Evolutionary conservation across 2,113 vertebrate genomes (phyloP).

Genomic region (Alligator mississippiensis): DNA sequence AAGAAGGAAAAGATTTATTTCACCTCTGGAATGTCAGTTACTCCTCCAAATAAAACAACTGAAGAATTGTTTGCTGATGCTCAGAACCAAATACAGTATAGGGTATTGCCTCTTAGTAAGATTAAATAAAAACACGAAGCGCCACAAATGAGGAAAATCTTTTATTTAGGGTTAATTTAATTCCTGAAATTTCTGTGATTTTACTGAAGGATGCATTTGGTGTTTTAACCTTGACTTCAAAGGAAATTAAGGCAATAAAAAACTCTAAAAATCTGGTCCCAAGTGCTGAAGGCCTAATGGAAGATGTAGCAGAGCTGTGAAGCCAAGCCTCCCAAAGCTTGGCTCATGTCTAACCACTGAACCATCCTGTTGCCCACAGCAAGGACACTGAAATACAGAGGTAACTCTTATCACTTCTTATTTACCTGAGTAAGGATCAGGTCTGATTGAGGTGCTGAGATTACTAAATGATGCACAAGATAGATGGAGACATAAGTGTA

Average conservation of each 20-base stretch:
- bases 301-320: not conserved
- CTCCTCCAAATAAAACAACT: not conserved
- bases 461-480: not conserved
- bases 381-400: not conserved
- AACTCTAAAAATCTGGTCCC: not conserved
- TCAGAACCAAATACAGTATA: not conserved
- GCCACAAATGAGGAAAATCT: not conserved
- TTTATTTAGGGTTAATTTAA: not conserved
- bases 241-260: not conserved
- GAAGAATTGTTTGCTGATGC: not conserved
- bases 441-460: not conserved
- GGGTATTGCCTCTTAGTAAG: not conserved
- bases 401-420: not conserved
- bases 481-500: not conserved
- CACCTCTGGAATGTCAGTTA: not conserved
- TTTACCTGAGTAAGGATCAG: not conserved
- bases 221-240: not conserved
- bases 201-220: not conserved
- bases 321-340: not conserved
- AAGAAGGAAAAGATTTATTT: not conserved
- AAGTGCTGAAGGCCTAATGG: not conserved
- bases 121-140: not conserved
- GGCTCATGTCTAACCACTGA: not conserved
- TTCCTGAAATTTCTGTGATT: not conserved
- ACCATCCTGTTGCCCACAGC: not conserved